Percentiles rank a stretch among this genome's conserved stretches.
phyloP scores from a whole-genome alignment of 1,140 invertebrate genomes.

The Sycophila sp. region DNA sequence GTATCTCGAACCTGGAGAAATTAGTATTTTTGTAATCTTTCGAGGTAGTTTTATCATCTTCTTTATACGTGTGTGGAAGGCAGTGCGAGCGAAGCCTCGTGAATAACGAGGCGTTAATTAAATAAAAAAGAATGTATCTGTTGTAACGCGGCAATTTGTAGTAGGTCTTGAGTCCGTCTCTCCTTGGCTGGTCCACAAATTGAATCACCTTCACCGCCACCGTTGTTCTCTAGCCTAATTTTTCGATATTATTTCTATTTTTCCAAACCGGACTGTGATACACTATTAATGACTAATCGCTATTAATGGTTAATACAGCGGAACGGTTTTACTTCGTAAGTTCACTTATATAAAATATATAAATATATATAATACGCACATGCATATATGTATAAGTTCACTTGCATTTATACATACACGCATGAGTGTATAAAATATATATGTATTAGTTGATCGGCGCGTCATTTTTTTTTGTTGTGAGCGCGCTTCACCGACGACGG shows the following conservation, averaged over 20 bases:
- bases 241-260: conserved; percentile 45
- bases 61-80: not conserved
- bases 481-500: conserved; percentile 1
- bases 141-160: conserved; percentile 1
- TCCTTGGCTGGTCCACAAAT: conserved; percentile 23
- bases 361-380: not conserved
- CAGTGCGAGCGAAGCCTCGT: not conserved
- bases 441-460: not conserved
- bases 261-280: conserved; percentile 65
- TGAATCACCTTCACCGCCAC: conserved; percentile 17
- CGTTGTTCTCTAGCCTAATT: conserved; percentile 36
- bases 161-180: conserved; percentile 24
- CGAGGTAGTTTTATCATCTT: not conserved
- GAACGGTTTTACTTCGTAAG: conserved; percentile 35
- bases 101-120: not conserved
- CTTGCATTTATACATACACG: not conserved
- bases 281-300: conserved; percentile 49
- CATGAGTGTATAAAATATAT: no score
- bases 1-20: not conserved
- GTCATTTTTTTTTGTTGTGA: not conserved
- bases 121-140: no score
- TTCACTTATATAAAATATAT: no score
- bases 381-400: not conserved
- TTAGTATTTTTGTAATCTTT: conserved; percentile 13
- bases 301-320: conserved; percentile 22